Conservation (phyloP, 30 jellyfish, hydroid and myxozoan genomes). For the Hydractinia echinata region DNA sequence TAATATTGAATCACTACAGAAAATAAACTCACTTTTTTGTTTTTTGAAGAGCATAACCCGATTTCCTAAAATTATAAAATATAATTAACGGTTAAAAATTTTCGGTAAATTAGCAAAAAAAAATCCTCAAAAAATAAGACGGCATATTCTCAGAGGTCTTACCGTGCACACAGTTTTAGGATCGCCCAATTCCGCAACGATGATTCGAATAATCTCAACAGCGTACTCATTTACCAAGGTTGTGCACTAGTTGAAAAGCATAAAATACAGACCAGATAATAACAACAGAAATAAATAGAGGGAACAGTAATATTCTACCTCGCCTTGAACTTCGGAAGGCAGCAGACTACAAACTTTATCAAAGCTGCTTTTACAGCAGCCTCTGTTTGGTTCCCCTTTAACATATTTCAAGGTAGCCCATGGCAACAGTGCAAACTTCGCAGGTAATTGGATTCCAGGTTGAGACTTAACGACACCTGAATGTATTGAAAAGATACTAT, state of each 20-base stretch:
- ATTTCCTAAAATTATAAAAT: too few relatives aligned
- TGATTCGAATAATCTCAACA: neutral
- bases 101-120: too few relatives aligned
- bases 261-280: neutral
- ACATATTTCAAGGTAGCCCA: conserved; percentile 24
- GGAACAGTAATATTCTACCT: neutral
- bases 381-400: conserved; percentile 27
- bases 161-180: neutral
- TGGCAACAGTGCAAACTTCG: conserved; percentile 22
- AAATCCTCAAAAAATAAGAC: too few relatives aligned
- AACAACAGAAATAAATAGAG: too few relatives aligned
- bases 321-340: neutral
- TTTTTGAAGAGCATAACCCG: too few relatives aligned
- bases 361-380: conserved; percentile 17
- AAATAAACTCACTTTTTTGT: too few relatives aligned
- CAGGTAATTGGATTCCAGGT: conserved; percentile 19
- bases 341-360: conserved; percentile 24
- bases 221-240: conserved; percentile 7
- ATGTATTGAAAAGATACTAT: too few relatives aligned
- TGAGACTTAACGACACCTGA: too few relatives aligned
- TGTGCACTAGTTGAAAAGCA: neutral
- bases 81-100: too few relatives aligned
- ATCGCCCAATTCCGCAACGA: neutral
- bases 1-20: too few relatives aligned
- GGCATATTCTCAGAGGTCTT: neutral